Evolutionary conservation across 1,140 invertebrate genomes (phyloP).

Genomic region (Caerostris extrusa): DNA sequence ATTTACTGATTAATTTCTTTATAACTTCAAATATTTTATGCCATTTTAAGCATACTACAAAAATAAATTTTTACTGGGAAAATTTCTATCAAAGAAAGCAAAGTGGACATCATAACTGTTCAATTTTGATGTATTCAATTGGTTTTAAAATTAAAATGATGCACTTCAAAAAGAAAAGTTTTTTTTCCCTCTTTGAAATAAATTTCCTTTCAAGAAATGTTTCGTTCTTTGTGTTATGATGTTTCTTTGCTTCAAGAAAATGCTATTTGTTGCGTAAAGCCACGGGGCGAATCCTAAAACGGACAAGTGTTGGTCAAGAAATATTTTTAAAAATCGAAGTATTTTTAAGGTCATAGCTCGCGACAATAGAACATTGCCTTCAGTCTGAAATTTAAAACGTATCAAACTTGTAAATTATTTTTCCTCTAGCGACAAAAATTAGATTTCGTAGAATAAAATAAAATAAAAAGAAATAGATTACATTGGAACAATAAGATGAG

Average conservation of each 20-base stretch:
- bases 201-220: background rate
- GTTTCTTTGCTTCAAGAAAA: background rate
- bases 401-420: slow-evolving; percentile 35
- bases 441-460: background rate
- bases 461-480: background rate
- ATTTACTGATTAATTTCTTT: no score
- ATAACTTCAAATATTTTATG: no score
- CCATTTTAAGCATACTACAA: background rate
- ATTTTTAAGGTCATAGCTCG: background rate
- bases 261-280: background rate
- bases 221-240: background rate
- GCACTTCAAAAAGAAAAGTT: background rate
- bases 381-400: slow-evolving; percentile 4
- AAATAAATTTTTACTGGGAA: background rate
- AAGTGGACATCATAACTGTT: background rate
- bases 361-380: background rate
- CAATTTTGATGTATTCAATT: background rate
- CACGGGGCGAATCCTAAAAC: background rate
- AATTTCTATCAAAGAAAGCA: background rate
- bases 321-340: background rate
- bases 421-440: background rate
- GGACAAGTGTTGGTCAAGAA: background rate
- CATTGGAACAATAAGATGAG: background rate
- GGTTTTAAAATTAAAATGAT: background rate
- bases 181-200: background rate